Base-by-base conservation (phyloP, 2,888 invertebrate genomes). In the Melipona beecheii region DNA sequence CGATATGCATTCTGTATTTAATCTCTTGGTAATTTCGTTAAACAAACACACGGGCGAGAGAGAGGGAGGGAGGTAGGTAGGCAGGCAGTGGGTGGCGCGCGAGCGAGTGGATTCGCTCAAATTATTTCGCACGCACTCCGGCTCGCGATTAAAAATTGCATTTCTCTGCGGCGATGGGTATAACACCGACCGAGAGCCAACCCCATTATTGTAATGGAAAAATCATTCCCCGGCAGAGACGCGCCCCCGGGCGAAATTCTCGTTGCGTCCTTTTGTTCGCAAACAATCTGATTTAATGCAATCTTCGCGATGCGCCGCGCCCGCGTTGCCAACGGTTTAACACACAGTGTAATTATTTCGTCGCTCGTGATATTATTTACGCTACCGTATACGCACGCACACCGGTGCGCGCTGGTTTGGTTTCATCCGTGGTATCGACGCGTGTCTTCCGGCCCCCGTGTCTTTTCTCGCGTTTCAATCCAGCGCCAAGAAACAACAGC, bases 11-110 rank as follows among this genome's bases (percentile, higher is more conserved):
- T 78, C 81, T 75, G 78, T 79, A 76, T 89, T 89, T 88, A 89
- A 88, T 88, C 87, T 78, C 78, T 73, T 78, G 74, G 90, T 88
- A 88, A 89, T 90, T 90, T 89, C 86, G 81, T 89, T 90, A 84
- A 89, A 89, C 90, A 89, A 89, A 89, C 86, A 90, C 75, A 58
- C 71, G 50, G 52, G 27, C 27, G 27, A 27, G 27, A 1, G 27
- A 27, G 27, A 27, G 27, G 27, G 27, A 27, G 62, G 49, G 36
- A 36, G 36, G 6, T 1, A 9, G 43, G 9, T 0, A 0, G 36
- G 36, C 9, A 9, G 36, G 36, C 9, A 36, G 9, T 43, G 66
- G 49, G 60, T 69, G 79, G 56, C 71, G 54, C 71, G 64, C 62
- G 31, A 31, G 31, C 31, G 31, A 31, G 36, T 77, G 76, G 75